A percentile compares a stretch with the other conserved stretches of the same genome.
These are phyloP conservation scores for Nanorana parkeri DNA, from an alignment of 2,113 vertebrate species.

Conservation along the genomic window DNA sequence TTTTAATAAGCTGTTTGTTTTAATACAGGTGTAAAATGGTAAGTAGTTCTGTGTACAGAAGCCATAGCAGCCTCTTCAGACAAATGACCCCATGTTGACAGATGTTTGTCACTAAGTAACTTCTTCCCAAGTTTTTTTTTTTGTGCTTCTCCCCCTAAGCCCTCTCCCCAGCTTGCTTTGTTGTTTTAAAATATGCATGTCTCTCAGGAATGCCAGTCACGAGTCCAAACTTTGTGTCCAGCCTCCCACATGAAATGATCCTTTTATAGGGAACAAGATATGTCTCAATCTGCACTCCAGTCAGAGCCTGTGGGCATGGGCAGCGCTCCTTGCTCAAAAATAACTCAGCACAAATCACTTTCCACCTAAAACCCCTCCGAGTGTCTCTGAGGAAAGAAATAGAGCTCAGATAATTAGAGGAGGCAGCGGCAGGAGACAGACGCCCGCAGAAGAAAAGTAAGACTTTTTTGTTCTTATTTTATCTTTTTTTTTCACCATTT, in stretches of 20 bases:
- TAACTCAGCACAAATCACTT: constrained; percentile 69
- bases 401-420: constrained; percentile 78
- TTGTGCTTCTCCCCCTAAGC: constrained; percentile 72
- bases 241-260: constrained; percentile 99
- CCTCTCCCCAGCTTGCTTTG: constrained; percentile 93
- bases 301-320: constrained; percentile 85
- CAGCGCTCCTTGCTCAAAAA: constrained; percentile 76
- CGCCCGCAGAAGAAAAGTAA: constrained; percentile 76
- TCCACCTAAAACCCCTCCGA: constrained; percentile 66
- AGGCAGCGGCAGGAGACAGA: constrained; percentile 75
- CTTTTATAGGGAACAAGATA: constrained; percentile 97
- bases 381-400: too few species aligned
- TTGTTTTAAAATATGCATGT: constrained; percentile 99
- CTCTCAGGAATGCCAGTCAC: constrained; percentile 99
- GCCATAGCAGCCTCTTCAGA: not conserved
- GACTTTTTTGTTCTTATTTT: constrained; percentile 75
- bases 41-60: too few species aligned
- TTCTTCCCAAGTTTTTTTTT: constrained; percentile 83
- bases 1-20: too few species aligned
- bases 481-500: constrained; percentile 15
- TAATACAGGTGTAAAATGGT: too few species aligned
- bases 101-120: constrained; percentile 95
- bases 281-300: constrained; percentile 99
- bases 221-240: constrained; percentile 99
- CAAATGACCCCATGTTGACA: constrained; percentile 86